Conservation (phyloP, 2,888 invertebrate genomes). For the Acrobeloides nanus region DNA sequence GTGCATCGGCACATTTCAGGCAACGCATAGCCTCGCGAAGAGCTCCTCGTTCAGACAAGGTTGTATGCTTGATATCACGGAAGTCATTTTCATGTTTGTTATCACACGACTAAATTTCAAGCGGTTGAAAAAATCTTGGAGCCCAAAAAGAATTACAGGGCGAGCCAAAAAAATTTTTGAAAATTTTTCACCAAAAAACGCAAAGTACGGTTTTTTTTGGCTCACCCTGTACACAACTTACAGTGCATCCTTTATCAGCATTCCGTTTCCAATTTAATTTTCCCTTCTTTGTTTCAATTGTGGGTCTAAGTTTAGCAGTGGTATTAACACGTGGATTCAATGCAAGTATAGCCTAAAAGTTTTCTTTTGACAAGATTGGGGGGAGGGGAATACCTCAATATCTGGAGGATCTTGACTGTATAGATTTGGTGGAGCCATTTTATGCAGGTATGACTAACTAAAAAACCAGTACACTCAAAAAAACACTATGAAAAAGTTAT, state of each 20-base stretch:
- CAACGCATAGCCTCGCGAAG: constrained; percentile 59
- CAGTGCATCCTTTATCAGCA: constrained; percentile 71
- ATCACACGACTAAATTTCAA: constrained; percentile 38
- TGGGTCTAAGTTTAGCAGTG: constrained; percentile 74
- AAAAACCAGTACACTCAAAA: not conserved
- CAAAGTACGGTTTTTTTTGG: not conserved
- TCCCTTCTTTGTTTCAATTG: constrained; percentile 72
- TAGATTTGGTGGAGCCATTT: constrained; percentile 3
- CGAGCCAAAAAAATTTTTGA: constrained; percentile 4
- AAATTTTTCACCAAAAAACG: not conserved
- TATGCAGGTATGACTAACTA: not conserved
- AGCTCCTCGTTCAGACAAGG: constrained; percentile 87
- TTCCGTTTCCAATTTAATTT: constrained; percentile 95
- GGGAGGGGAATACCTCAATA: constrained; percentile 22
- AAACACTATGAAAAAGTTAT: no score
- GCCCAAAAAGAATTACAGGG: not conserved
- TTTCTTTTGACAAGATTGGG: not conserved
- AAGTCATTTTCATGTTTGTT: constrained; percentile 73
- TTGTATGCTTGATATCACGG: constrained; percentile 92
- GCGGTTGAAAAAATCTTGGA: not conserved
- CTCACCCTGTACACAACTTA: constrained; percentile 58
- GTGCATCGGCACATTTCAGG: constrained; percentile 52
- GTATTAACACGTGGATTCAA: constrained; percentile 76
- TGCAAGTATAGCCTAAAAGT: constrained; percentile 71
- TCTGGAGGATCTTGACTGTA: constrained; percentile 31